These are phyloP conservation scores for Perca flavescens DNA, from an alignment of 2,113 vertebrate genomes.

Conservation along the genomic window DNA sequence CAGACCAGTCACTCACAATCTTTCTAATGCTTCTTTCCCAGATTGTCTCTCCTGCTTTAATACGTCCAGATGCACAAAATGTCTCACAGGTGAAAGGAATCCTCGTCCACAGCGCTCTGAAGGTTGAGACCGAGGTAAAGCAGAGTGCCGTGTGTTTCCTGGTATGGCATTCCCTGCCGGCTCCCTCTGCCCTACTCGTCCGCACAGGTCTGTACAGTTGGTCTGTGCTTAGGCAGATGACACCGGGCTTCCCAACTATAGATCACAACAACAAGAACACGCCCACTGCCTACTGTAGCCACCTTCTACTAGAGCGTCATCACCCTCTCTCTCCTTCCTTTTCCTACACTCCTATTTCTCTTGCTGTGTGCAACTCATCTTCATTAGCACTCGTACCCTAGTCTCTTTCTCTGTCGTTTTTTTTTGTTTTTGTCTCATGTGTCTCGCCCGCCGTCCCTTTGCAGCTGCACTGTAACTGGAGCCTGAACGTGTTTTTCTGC, in stretches of 20 bases:
- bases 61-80: constrained; percentile 32
- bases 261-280: constrained; percentile 85
- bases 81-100: constrained; percentile 44
- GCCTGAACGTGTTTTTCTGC: constrained; percentile 67
- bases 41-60: constrained; percentile 31
- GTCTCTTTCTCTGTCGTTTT: constrained; percentile 15
- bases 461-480: constrained; percentile 49
- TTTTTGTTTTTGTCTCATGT: constrained; percentile 39
- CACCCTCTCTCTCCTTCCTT: constrained; percentile 24
- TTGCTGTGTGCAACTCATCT: constrained; percentile 25
- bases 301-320: constrained; percentile 66
- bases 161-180: constrained; percentile 44
- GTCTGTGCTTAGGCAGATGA: constrained; percentile 81
- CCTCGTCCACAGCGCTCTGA: constrained; percentile 41
- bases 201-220: constrained; percentile 59
- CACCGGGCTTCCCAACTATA: constrained; percentile 77
- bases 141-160: constrained; percentile 36
- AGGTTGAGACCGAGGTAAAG: constrained; percentile 40
- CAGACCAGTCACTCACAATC: constrained; percentile 37
- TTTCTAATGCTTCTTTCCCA: constrained; percentile 15
- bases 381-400: constrained; percentile 1
- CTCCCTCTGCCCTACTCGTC: constrained; percentile 52
- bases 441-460: constrained; percentile 33
- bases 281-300: constrained; percentile 76
- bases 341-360: constrained; percentile 27